These are phyloP conservation scores for Ramphastos sulfuratus DNA, from an alignment of 2,113 vertebrate genomes.

Conservation along the genomic window DNA sequence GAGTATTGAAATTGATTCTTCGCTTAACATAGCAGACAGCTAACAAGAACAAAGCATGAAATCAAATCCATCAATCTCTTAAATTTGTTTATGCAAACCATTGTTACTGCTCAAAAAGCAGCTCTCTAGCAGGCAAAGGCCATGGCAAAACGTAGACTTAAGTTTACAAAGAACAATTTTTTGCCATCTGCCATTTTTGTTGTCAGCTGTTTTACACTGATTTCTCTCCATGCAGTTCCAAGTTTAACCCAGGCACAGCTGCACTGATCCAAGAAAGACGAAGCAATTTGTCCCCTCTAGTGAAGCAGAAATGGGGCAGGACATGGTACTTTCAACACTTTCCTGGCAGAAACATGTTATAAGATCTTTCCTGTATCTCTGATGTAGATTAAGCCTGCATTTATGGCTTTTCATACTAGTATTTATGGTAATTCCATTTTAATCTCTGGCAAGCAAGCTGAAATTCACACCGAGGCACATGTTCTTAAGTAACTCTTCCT, in stretches of 20 bases:
- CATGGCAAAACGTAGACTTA: not conserved
- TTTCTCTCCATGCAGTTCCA: constrained; percentile 24
- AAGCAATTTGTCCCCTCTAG: constrained; percentile 30
- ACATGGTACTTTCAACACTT: not conserved
- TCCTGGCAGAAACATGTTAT: constrained; percentile 29
- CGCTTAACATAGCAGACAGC: not conserved
- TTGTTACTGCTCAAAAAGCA: constrained; percentile 37
- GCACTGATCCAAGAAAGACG: not conserved
- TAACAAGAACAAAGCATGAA: constrained; percentile 1
- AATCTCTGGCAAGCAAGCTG: not conserved
- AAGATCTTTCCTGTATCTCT: not conserved
- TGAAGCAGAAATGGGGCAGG: not conserved
- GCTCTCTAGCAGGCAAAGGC: constrained; percentile 34
- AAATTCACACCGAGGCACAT: constrained; percentile 30
- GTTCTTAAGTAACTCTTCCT: not conserved
- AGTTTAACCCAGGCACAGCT: not conserved
- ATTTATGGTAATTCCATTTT: constrained; percentile 52
- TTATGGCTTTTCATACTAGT: constrained; percentile 47
- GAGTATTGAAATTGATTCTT: constrained; percentile 41
- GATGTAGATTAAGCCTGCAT: not conserved
- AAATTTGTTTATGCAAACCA: not conserved
- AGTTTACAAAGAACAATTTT: constrained; percentile 3
- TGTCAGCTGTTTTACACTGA: constrained; percentile 13
- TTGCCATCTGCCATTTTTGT: constrained; percentile 46
- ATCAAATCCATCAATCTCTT: constrained; percentile 1